Base-by-base conservation (phyloP, 2,797 vertebrate genomes). In the Epinephelus malabaricus region DNA sequence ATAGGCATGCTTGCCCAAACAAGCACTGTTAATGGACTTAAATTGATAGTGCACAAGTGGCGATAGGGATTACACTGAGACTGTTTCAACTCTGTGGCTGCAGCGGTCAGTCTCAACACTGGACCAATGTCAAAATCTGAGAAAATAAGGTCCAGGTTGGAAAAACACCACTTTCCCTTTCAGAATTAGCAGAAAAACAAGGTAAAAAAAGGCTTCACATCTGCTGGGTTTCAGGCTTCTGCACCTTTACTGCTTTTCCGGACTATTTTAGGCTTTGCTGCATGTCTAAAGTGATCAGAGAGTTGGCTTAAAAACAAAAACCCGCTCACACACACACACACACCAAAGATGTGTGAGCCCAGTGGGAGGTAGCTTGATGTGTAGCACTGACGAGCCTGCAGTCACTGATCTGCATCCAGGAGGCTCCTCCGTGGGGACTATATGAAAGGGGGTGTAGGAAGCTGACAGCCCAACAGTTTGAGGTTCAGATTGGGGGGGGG, bases 371-470 rank as follows among this genome's bases (percentile, higher is more conserved):
- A 69, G 79, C 81, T 73, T 55, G 21, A 76, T 59, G 67, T 77
- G 81, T 71, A 82, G 86, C 85, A 54, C 56, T 21, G 47, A 73
- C 40, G 12, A 59, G 72, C 49, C 65, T 19, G 78, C 60, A 62
- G 53, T 65, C 65, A 62, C 73, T 83, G 81, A 76, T 86, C 65
- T 83, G 77, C 67, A 71, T 85, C 77, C 85, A 86, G 58, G 45
- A 74, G 30, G 68, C 54, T 75, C 49, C 53, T 63, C 38, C 6
- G 12, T 56, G 62, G 75, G 79, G 71, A 54, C 19, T 2, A 23
- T 30, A 15, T 65, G 45, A 69, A 79, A 67, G 14, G 34, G 45
- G 40, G 9, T 58, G 65, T 50, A 23, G 30, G 49, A 19, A 68
- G 61, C 46, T 18, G 54, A 46, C 40, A 56, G 34, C 15, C 53